Conservation (phyloP, 2,113 vertebrate species). For the Cygnus buccinator region DNA sequence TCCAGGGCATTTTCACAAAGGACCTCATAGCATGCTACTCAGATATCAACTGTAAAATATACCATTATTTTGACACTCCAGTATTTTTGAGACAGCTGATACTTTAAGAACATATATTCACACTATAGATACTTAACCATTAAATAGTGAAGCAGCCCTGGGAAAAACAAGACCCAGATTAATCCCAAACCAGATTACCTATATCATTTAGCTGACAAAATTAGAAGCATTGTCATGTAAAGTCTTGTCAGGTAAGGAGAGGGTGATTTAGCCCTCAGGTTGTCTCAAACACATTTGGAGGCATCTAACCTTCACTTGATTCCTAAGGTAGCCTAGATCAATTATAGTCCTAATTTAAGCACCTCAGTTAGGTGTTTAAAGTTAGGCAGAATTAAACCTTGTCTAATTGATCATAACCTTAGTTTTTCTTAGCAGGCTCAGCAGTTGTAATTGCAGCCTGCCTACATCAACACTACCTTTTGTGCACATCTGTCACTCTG, state of each 20-base stretch:
- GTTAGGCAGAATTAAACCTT: constrained; percentile 29
- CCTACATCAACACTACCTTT: background rate
- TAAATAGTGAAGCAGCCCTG: background rate
- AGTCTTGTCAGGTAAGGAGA: background rate
- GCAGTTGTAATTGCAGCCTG: background rate
- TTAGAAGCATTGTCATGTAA: constrained; percentile 16
- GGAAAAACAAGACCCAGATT: background rate
- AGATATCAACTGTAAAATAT: constrained; percentile 38
- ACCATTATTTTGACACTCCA: constrained; percentile 57
- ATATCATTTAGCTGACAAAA: constrained; percentile 2
- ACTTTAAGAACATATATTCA: constrained; percentile 27
- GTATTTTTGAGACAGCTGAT: constrained; percentile 24
- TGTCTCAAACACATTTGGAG: background rate
- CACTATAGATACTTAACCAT: background rate
- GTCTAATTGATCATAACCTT: background rate
- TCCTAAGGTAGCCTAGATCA: background rate
- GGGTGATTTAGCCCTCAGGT: background rate
- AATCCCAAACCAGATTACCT: background rate
- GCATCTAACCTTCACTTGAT: background rate
- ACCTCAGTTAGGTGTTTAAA: background rate
- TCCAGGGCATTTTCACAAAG: constrained; percentile 62
- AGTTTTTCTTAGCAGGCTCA: background rate
- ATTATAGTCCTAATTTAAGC: constrained; percentile 7
- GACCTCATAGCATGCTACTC: constrained; percentile 1
- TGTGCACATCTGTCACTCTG: background rate